Evolutionary conservation across 2,888 invertebrate genomes (phyloP).

Genomic region (Scotopteryx bipunctaria): DNA sequence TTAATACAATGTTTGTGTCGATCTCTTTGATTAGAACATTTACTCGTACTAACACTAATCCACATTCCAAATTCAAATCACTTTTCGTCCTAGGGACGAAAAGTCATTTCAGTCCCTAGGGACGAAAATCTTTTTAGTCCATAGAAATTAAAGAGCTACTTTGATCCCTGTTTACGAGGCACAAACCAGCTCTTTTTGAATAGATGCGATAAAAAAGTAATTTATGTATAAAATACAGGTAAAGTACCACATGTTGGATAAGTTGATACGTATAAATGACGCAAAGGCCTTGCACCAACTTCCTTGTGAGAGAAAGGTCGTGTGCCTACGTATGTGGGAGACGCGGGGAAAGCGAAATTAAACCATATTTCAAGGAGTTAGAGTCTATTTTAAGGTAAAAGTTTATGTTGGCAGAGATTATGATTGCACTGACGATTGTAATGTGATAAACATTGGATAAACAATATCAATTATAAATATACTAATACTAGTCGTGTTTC

Average conservation of each 20-base stretch:
- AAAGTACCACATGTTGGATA: not conserved
- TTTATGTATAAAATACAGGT: not conserved
- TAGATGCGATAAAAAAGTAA: no score
- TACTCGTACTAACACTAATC: no score
- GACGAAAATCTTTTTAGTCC: no score
- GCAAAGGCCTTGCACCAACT: conserved; percentile 35
- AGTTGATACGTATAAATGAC: conserved; percentile 18
- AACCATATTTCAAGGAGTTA: conserved; percentile 3
- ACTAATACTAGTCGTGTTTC: not conserved
- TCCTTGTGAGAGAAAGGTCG: conserved; percentile 40
- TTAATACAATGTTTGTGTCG: no score
- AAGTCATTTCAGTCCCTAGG: no score
- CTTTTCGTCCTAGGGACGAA: no score
- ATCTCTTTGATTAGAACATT: no score
- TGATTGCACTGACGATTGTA: not conserved
- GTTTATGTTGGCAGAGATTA: not conserved
- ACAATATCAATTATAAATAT: not conserved
- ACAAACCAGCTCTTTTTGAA: no score
- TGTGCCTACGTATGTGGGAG: conserved; percentile 21
- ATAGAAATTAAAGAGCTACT: no score
- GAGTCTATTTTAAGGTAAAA: no score
- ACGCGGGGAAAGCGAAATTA: conserved; percentile 1
- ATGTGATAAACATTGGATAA: not conserved
- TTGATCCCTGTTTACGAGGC: no score
- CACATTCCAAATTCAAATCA: no score